Evolutionary conservation across 2,888 invertebrate species (phyloP).

Genomic region (Reticulitermes lucifugus): DNA sequence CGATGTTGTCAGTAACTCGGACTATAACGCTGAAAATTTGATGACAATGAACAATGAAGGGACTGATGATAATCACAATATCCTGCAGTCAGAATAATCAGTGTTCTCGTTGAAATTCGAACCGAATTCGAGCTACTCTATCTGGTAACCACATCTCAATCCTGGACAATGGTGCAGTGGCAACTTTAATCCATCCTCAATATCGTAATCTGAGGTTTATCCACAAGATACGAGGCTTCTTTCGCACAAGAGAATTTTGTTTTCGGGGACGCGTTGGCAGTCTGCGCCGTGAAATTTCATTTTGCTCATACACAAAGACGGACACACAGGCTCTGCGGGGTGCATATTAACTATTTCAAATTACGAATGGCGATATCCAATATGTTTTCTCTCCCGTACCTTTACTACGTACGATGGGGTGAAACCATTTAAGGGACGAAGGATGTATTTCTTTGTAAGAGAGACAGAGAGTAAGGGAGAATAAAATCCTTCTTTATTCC

Average conservation of each 20-base stretch:
- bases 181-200: neutral
- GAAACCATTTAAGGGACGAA: slow-evolving; percentile 1
- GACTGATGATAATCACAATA: too few species aligned
- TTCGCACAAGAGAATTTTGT: neutral
- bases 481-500: slow-evolving; percentile 5
- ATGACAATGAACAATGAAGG: too few species aligned
- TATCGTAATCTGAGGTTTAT: neutral
- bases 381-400: slow-evolving; percentile 46
- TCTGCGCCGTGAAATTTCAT: slow-evolving; percentile 27
- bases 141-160: too few species aligned
- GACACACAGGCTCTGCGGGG: slow-evolving; percentile 35
- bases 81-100: too few species aligned
- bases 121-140: too few species aligned
- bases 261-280: neutral
- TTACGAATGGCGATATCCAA: slow-evolving; percentile 47
- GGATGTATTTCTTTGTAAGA: neutral
- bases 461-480: neutral
- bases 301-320: slow-evolving; percentile 1
- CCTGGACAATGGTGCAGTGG: neutral
- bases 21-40: too few species aligned
- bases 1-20: too few species aligned
- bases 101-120: too few species aligned
- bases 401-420: slow-evolving; percentile 14
- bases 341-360: slow-evolving; percentile 52
- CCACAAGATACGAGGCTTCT: neutral